These are phyloP conservation scores for Caenorhabditis briggsae DNA, from an alignment of 1,140 invertebrate species.

Conservation along the genomic window DNA sequence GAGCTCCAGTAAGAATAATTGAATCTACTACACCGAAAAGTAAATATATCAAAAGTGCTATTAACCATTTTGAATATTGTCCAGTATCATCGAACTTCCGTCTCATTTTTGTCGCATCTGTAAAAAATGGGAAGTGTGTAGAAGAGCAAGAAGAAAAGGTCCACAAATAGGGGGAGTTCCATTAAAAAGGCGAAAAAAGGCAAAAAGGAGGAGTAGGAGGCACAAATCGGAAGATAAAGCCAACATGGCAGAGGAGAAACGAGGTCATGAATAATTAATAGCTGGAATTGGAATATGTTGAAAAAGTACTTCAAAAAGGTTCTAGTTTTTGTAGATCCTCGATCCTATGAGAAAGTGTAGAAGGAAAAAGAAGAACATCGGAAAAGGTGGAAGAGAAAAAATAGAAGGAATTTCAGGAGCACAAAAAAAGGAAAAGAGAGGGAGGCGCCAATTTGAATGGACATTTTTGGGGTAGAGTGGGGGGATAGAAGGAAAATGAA, in stretches of 20 bases:
- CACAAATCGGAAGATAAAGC: constrained; percentile 54
- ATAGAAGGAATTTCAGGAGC: background rate
- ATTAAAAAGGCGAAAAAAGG: constrained; percentile 47
- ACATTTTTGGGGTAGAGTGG: constrained; percentile 3
- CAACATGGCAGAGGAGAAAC: constrained; percentile 5
- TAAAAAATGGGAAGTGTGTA: background rate
- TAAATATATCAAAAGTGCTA: background rate
- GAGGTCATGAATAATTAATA: constrained; percentile 52
- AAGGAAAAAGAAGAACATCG: background rate
- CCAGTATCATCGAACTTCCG: constrained; percentile 48
- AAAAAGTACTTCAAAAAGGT: constrained; percentile 11
- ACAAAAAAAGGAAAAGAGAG: constrained; percentile 7
- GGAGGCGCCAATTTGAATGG: constrained; percentile 40
- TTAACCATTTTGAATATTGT: constrained; percentile 41
- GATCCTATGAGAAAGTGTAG: background rate
- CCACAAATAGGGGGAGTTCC: constrained; percentile 9
- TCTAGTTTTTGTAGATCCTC: background rate
- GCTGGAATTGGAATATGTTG: constrained; percentile 35
- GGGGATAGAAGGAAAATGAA: background rate
- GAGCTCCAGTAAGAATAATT: constrained; percentile 70
- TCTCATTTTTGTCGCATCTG: constrained; percentile 55
- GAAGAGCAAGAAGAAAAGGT: constrained; percentile 33
- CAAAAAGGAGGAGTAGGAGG: background rate
- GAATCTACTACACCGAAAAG: constrained; percentile 33
- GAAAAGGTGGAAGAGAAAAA: background rate